A percentile compares a stretch with the other conserved stretches of the same genome.
These are phyloP conservation scores for Indicator maculatus DNA, from an alignment of 2,113 vertebrate species.

Conservation along the genomic window DNA sequence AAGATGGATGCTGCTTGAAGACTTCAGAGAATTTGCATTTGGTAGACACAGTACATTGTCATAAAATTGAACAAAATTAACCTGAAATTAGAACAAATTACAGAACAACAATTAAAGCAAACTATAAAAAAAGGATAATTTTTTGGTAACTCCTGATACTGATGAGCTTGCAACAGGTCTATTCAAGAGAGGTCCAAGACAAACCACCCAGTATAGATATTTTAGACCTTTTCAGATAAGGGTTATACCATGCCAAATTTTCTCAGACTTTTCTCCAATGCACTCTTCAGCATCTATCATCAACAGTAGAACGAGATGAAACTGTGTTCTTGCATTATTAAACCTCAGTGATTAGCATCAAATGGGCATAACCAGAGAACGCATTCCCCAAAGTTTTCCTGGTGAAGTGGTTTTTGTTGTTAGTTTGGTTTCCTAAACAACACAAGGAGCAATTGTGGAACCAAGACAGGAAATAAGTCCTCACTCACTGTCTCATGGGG, in stretches of 20 bases:
- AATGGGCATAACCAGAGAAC: not conserved
- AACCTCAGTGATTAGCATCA: not conserved
- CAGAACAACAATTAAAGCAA: constrained; percentile 13
- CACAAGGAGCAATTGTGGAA: fast-evolving
- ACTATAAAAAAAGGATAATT: not conserved
- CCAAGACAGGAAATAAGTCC: not conserved
- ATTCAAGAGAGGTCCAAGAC: not conserved
- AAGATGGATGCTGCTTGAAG: not conserved
- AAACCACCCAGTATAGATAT: fast-evolving
- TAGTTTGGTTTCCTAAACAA: not conserved
- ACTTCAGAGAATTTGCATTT: not conserved
- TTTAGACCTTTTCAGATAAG: not conserved
- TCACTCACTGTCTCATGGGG: fast-evolving
- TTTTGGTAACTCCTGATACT: not conserved
- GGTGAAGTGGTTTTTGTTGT: not conserved
- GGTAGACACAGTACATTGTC: not conserved
- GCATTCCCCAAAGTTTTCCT: not conserved
- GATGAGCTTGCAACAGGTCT: not conserved
- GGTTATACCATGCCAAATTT: not conserved
- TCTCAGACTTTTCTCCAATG: not conserved
- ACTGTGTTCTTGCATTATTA: fast-evolving
- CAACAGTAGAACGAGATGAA: not conserved
- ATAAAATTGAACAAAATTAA: constrained; percentile 21
- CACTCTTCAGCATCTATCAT: not conserved
- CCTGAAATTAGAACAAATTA: constrained; percentile 15